Percentiles rank a stretch among this genome's conserved stretches.
Conservation (phyloP, 2,888 invertebrate species). For the Drosophila antonietae region DNA sequence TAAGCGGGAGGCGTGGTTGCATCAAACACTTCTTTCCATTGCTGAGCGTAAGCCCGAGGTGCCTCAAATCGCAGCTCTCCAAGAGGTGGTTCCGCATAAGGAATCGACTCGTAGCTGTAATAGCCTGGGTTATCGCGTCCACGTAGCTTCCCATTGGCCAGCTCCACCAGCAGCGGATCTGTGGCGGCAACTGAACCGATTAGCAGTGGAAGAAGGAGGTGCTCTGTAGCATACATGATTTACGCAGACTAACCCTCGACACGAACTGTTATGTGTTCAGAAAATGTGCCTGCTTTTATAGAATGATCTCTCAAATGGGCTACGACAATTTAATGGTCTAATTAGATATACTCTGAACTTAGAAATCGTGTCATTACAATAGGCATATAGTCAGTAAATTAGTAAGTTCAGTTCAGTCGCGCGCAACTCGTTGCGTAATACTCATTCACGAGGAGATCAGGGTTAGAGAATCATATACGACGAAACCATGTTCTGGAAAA, state of each 20-base stretch:
- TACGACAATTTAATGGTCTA: neutral
- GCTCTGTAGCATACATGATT: neutral
- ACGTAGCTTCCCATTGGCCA: slow-evolving; percentile 67
- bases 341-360: neutral
- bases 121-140: slow-evolving; percentile 81
- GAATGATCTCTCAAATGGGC: neutral
- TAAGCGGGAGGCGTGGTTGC: slow-evolving; percentile 87
- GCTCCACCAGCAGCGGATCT: slow-evolving; percentile 58
- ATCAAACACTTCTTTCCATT: slow-evolving; percentile 69
- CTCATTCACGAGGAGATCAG: neutral
- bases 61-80: slow-evolving; percentile 87
- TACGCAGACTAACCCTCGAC: neutral
- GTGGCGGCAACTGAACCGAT: neutral
- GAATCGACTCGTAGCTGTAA: slow-evolving; percentile 88
- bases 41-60: slow-evolving; percentile 60
- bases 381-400: neutral
- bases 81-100: slow-evolving; percentile 89
- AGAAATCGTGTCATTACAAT: too few species aligned
- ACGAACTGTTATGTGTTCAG: neutral
- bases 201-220: neutral
- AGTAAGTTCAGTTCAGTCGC: neutral
- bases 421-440: neutral
- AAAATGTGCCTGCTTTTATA: neutral
- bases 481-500: too few species aligned
- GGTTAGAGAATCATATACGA: neutral